A percentile compares a stretch with the other conserved stretches of the same genome.
phyloP scores from a whole-genome alignment of 2,113 vertebrate species.

The Burhinus bistriatus region DNA sequence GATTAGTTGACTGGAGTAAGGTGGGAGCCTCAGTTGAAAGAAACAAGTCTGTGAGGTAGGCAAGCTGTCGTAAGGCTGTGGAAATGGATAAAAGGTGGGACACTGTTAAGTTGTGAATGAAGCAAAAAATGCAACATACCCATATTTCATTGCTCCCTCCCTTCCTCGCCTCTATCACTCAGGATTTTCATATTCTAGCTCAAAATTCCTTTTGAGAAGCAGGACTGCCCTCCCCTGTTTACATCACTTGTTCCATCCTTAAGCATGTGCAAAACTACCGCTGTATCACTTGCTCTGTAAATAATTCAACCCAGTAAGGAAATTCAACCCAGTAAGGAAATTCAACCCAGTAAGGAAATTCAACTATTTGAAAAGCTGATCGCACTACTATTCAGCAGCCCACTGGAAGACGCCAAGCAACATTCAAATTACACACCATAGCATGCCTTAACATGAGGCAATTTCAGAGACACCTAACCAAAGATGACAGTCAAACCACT shows the following conservation, averaged over 20 bases:
- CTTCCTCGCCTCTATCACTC: neutral
- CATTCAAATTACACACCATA: neutral
- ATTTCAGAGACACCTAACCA: neutral
- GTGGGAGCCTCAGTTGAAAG: conserved; percentile 86
- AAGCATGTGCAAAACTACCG: neutral
- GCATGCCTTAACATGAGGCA: neutral
- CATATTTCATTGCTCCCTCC: neutral
- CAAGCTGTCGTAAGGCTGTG: conserved; percentile 87
- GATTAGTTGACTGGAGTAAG: conserved; percentile 83
- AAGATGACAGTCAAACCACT: neutral
- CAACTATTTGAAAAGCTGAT: neutral
- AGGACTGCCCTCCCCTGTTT: neutral
- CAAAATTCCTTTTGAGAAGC: neutral
- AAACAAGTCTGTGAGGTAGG: conserved; percentile 91
- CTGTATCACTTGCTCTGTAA: neutral
- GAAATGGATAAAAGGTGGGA: conserved; percentile 32
- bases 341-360: neutral
- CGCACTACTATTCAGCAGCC: neutral
- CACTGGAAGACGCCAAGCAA: neutral
- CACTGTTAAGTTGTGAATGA: neutral
- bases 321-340: neutral
- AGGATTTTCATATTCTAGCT: neutral
- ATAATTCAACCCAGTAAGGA: neutral
- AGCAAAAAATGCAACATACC: neutral
- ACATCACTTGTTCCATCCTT: neutral